Evolutionary conservation across 2,888 invertebrate genomes (phyloP), one percentile per base, ranked within the genome.

Genomic region (Spodoptera exigua): DNA sequence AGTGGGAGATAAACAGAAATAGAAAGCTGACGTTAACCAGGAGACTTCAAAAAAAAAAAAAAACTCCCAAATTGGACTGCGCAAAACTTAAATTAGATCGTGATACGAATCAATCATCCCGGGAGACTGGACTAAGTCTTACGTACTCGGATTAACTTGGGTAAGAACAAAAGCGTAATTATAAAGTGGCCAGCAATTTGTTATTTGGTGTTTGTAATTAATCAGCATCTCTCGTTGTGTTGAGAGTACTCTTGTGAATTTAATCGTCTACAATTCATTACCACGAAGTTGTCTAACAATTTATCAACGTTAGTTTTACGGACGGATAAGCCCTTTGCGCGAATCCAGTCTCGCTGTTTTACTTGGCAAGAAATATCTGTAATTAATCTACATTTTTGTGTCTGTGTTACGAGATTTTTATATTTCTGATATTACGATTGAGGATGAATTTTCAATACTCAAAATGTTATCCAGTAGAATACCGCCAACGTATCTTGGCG

Each of bases 191-290:
- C 52, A 67, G 68, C 72, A 73, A 83, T 85, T 82, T 75, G 78
- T 80, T 77, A 75, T 64, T 70, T 61, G 58, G 56, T 58, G 70
- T 74, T 62, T 45, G 69, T 74, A 74, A 82, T 82, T 84, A 75
- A 80, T 81, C 78, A 74, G 69, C 66, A 68, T 70, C 70, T 65
- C 66, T 70, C 9, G 69, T 59, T 62, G 52, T 65, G 76, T 70
- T 72, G 70, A 72, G 69, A 69, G 56, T 72, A 59, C 44, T 55
- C 56, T 63, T 54, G 65, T 79, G 64, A 76, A 70, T 78, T 71
- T 69, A 73, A 67, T 75, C 62, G 52, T 40, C 32, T 21, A 60
- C 62, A 49, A 68, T 78, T 78, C 49, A 64, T 76, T 63, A 74
- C 34, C 34, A 17, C 9, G 39, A 35, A 46, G 52, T 52, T 56